Base-by-base conservation (phyloP, 2,888 invertebrate genomes). In the Sturmia bella region DNA sequence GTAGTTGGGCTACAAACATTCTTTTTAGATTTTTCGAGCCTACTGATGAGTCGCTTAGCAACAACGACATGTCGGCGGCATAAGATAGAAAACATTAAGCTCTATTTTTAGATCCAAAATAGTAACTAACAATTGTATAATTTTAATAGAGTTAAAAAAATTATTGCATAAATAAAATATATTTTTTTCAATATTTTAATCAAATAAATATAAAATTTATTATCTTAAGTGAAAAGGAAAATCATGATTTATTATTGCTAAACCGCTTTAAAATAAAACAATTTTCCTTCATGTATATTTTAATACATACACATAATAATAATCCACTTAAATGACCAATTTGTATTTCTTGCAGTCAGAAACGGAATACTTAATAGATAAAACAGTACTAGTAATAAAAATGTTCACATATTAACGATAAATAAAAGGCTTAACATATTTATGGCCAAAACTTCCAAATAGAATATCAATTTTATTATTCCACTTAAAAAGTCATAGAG, bases 391-490 rank as follows among this genome's bases (percentile, higher is more conserved):
- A 9, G 13, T 17, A 37, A 39, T 50, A 41, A 39, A 43, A 57
- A 24, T 45, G 24, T 21, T 24, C 39, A 59, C n/a, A 39, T 39
- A 54, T 43, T 56, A 59, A 57, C 70, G 39, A 82, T 82, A 82
- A 82, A 82, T 82, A 82, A 78, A 82, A 74, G 78, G 70, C 66
- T 82, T 78, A 78, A 48, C 48, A 75, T 75, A 74, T 78, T 75
- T 74, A 82, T 48, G 37, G n/a, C 48, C 57, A 59, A 59, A 70
- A 48, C 66, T 43, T 66, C 59, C 21, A 66, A 69, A 37, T 19
- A 6, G 24, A 56, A 64, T 70, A 74, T 45, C 48, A 69, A 63
- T 72, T 57, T 70, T 77, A 32, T 63, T 54, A 56, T 54, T 41
- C 24, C 24, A 61, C 73, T 45, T 54, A 54, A 13, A 57, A 32